Percentiles rank a stretch among this genome's conserved stretches.
phyloP scores from a whole-genome alignment of 2,797 vertebrate species.

The Takifugu ocellatus region DNA sequence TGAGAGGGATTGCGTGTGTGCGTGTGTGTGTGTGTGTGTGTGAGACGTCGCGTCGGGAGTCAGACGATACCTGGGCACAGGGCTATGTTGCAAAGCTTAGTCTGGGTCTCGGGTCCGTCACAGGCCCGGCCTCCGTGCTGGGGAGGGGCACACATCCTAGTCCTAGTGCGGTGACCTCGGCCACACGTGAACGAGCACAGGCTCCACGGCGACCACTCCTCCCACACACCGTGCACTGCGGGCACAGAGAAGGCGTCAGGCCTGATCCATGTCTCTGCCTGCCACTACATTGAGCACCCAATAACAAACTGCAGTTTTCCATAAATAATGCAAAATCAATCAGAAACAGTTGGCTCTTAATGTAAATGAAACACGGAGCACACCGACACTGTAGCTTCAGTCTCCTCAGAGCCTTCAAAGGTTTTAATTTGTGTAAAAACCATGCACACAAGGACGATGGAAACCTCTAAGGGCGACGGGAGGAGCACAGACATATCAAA shows the following conservation, averaged over 20 bases:
- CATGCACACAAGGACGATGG: constrained; percentile 9
- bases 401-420: constrained; percentile 16
- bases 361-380: constrained; percentile 62
- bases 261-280: constrained; percentile 48
- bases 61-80: constrained; percentile 89
- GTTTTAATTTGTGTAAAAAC: neutral
- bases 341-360: constrained; percentile 53
- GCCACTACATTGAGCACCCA: constrained; percentile 41
- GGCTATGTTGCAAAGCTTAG: constrained; percentile 99
- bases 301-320: constrained; percentile 46
- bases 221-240: constrained; percentile 99
- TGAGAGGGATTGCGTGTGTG: too few relatives aligned
- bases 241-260: constrained; percentile 77
- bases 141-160: constrained; percentile 92
- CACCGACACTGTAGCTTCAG: constrained; percentile 40
- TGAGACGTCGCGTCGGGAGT: too few relatives aligned
- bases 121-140: constrained; percentile 96
- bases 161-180: constrained; percentile 97
- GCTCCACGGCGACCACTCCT: constrained; percentile 99
- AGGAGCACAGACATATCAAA: neutral
- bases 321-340: constrained; percentile 59
- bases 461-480: neutral
- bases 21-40: too few relatives aligned
- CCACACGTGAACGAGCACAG: constrained; percentile 99
- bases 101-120: constrained; percentile 97